A percentile compares a stretch with the other conserved stretches of the same genome.
phyloP scores from a whole-genome alignment of 2,888 invertebrate species.

The Parnassius orleans region DNA sequence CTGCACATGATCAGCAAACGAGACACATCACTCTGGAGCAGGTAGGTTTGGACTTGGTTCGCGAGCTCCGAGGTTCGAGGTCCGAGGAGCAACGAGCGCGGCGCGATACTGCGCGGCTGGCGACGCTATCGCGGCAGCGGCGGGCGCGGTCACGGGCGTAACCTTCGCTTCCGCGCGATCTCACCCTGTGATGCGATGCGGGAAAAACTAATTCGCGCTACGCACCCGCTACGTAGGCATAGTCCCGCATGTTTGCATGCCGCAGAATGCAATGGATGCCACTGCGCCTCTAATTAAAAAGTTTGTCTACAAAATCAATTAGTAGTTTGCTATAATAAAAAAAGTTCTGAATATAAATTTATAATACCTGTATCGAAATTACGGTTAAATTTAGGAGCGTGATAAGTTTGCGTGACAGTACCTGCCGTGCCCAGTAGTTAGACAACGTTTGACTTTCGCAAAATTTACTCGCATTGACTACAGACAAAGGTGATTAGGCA shows the following conservation, averaged over 20 bases:
- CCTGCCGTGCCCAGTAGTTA: conserved; percentile 68
- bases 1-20: conserved; percentile 63
- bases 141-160: conserved; percentile 77
- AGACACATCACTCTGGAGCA: conserved; percentile 59
- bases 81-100: conserved; percentile 69
- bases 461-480: conserved; percentile 51
- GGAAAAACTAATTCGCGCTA: conserved; percentile 42
- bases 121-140: conserved; percentile 55
- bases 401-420: conserved; percentile 61
- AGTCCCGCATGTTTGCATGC: conserved; percentile 1
- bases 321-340: neutral
- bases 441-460: conserved; percentile 66
- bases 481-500: conserved; percentile 53
- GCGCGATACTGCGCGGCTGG: conserved; percentile 66
- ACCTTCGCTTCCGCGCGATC: conserved; percentile 72
- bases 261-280: neutral
- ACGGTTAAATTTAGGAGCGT: conserved; percentile 34
- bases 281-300: neutral
- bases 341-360: neutral
- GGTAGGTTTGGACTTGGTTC: conserved; percentile 34
- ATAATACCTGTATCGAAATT: neutral
- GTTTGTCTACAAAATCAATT: neutral
- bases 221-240: conserved; percentile 31
- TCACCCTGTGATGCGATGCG: conserved; percentile 62
- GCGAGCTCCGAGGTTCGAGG: conserved; percentile 47